These are phyloP conservation scores for Drosophila biarmipes DNA, from an alignment of 1,140 invertebrate species.

Conservation along the genomic window DNA sequence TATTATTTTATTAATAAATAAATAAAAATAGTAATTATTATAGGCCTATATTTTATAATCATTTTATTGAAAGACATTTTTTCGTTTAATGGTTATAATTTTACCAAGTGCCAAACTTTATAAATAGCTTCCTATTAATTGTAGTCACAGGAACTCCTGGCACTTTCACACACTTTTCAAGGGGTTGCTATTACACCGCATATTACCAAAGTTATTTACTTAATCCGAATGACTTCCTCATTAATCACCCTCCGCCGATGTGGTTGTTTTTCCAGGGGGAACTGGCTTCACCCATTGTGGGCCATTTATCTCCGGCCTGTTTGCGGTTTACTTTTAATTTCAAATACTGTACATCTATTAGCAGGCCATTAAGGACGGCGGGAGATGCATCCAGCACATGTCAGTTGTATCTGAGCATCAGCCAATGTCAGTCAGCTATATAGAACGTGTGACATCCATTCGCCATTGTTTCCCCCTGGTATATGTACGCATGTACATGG, in stretches of 20 bases:
- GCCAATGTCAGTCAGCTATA: conserved; percentile 31
- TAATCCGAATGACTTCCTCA: conserved; percentile 22
- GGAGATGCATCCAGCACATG: conserved; percentile 62
- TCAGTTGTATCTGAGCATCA: conserved; percentile 61
- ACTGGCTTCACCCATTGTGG: conserved; percentile 40
- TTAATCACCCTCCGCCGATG: conserved; percentile 48
- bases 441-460: conserved; percentile 54
- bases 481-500: background rate
- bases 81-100: background rate
- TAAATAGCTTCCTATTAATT: background rate
- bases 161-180: conserved; percentile 14
- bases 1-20: too few species aligned
- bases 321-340: conserved; percentile 75
- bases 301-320: conserved; percentile 65
- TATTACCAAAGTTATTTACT: conserved; percentile 29
- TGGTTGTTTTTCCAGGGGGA: conserved; percentile 7
- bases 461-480: conserved; percentile 59
- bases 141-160: background rate
- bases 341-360: conserved; percentile 65
- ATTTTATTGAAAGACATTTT: too few species aligned
- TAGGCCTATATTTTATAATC: too few species aligned
- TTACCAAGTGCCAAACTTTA: background rate
- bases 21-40: too few species aligned
- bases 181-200: background rate
- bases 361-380: conserved; percentile 58